Conservation (phyloP, 2,113 vertebrate species). For the Falco punctatus region DNA sequence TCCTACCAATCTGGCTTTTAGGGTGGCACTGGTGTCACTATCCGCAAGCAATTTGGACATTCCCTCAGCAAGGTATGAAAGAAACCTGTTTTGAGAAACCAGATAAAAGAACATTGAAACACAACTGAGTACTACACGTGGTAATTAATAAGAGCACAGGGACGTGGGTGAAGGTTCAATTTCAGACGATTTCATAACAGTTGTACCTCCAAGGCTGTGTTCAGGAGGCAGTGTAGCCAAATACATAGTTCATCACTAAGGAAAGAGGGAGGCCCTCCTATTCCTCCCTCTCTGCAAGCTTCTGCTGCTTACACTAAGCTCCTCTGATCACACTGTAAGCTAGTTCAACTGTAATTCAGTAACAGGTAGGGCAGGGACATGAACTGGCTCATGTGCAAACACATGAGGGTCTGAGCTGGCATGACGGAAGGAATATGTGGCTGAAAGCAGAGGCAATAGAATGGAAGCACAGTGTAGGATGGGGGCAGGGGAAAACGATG, state of each 20-base stretch:
- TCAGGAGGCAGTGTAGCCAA: background rate
- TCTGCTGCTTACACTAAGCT: background rate
- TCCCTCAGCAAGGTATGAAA: background rate
- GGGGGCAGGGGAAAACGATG: background rate
- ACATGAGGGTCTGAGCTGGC: rapidly evolving
- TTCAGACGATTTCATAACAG: background rate
- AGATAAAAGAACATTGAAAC: background rate
- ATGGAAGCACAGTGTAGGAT: background rate
- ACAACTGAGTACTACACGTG: background rate
- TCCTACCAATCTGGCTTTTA: background rate
- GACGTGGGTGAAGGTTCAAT: background rate
- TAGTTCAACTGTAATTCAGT: background rate
- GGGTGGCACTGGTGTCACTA: background rate
- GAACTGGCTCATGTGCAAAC: background rate
- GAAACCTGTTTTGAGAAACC: background rate
- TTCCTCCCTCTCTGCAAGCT: background rate
- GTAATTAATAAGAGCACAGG: background rate
- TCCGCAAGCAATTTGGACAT: background rate
- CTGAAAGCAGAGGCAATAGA: background rate
- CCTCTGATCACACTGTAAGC: background rate
- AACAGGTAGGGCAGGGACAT: background rate
- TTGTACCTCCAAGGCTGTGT: background rate
- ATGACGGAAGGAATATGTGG: background rate
- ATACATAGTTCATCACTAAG: background rate
- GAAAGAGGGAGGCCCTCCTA: background rate